Evolutionary conservation across 1,140 invertebrate genomes (phyloP), one percentile per base, ranked within the genome.

Genomic region (Sycobia sp.): DNA sequence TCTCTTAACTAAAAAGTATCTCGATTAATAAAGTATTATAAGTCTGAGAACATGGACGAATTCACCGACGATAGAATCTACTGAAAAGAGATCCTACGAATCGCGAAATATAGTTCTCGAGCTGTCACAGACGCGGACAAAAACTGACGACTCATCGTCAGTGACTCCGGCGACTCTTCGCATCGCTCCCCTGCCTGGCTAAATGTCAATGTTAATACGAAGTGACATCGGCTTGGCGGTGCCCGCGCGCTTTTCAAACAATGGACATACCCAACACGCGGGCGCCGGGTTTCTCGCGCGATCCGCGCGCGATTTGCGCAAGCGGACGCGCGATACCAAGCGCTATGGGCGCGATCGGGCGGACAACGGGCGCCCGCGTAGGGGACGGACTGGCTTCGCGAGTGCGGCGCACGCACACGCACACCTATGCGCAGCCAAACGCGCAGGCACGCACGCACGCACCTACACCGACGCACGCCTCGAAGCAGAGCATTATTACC

Each of bases 401-500:
- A 25, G 20, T 23, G 16, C 25, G 54, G 23, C 39, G 25, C 11
- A 14, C 43, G 13, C 5, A 4, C 3, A 1, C 16, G 41, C n/a
- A n/a, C n/a, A n/a, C n/a, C n/a, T n/a, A n/a, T n/a, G n/a, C n/a
- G n/a, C n/a, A 18, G 5, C 2, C 18, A 22, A 0, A 44, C 49
- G 13, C 58, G 18, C 29, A 34, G 38, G 10, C 16, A 32, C 38
- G 58, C 38, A 44, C 46, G 11, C 41, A n/a, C 16, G 39, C 50
- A n/a, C n/a, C n/a, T n/a, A n/a, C n/a, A n/a, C n/a, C n/a, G n/a
- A n/a, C n/a, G n/a, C n/a, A n/a, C n/a, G 46, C 53, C 61, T 60
- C 59, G 66, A 73, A 76, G 65, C 67, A 73, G 76, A 76, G 71
- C 74, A 75, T 72, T 73, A 47, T 71, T 74, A n/a, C 22, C 36